Evolutionary conservation across 2,797 vertebrate genomes (phyloP).

Genomic region (Macropodus opercularis): DNA sequence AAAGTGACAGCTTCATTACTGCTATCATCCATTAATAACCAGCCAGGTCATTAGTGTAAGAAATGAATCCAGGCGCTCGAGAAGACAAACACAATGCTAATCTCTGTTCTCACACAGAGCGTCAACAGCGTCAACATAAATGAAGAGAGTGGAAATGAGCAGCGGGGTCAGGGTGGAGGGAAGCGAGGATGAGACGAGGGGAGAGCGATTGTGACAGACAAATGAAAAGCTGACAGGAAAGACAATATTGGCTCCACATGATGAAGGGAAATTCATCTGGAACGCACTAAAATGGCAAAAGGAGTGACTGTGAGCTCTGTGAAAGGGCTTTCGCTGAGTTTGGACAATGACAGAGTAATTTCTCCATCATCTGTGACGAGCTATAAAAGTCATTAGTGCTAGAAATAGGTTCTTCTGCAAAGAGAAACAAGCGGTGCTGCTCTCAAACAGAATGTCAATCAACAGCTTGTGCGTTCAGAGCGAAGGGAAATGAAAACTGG

Average conservation of each 20-base stretch:
- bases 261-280: constrained; percentile 28
- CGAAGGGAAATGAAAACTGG: constrained; percentile 48
- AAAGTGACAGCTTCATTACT: constrained; percentile 67
- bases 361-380: constrained; percentile 48
- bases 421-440: constrained; percentile 38
- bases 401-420: constrained; percentile 45
- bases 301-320: constrained; percentile 4
- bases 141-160: constrained; percentile 44
- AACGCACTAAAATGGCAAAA: constrained; percentile 13
- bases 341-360: constrained; percentile 37
- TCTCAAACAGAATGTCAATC: constrained; percentile 58
- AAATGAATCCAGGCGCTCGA: constrained; percentile 59
- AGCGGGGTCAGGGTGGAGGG: constrained; percentile 38
- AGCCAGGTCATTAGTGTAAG: constrained; percentile 63
- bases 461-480: constrained; percentile 27
- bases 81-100: constrained; percentile 65
- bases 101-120: constrained; percentile 53
- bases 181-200: neutral
- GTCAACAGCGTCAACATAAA: constrained; percentile 48
- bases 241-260: neutral
- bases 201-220: constrained; percentile 14
- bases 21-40: constrained; percentile 66
- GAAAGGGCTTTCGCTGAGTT: constrained; percentile 20
- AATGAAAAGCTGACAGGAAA: constrained; percentile 20
- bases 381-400: constrained; percentile 52